These are phyloP conservation scores for Cyclura pinguis DNA, from an alignment of 2,797 vertebrate genomes.

Conservation along the genomic window DNA sequence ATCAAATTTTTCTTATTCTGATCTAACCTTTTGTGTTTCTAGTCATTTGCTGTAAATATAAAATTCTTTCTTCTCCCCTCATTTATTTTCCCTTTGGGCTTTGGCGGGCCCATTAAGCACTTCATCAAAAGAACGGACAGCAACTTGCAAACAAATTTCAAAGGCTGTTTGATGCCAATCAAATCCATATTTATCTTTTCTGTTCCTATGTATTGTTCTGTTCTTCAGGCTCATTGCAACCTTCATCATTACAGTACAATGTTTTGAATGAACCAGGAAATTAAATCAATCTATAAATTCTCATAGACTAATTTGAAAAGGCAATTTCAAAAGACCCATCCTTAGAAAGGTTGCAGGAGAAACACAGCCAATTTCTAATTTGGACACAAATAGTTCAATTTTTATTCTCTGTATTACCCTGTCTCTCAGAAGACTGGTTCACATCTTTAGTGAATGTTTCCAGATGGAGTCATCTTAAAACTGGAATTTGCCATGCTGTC, in stretches of 20 bases:
- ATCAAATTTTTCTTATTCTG: slow-evolving; percentile 54
- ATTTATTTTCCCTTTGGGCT: slow-evolving; percentile 50
- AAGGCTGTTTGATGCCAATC: slow-evolving; percentile 45
- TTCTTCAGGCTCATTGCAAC: slow-evolving; percentile 37
- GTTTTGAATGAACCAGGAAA: slow-evolving; percentile 36
- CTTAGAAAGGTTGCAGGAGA: not conserved
- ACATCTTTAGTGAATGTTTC: not conserved
- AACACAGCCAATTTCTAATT: not conserved
- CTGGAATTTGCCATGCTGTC: too few species aligned
- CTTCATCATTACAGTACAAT: slow-evolving; percentile 6
- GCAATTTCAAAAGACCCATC: slow-evolving; percentile 9
- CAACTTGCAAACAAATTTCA: slow-evolving; percentile 31
- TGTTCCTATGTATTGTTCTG: slow-evolving; percentile 21
- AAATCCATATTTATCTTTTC: slow-evolving; percentile 31
- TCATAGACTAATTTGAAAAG: slow-evolving; percentile 35
- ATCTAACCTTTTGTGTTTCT: slow-evolving; percentile 41
- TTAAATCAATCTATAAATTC: slow-evolving; percentile 38
- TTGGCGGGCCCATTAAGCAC: slow-evolving; percentile 35
- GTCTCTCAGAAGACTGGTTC: not conserved
- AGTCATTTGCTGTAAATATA: slow-evolving; percentile 35
- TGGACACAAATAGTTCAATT: not conserved
- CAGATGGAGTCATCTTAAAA: not conserved
- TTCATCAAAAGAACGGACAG: slow-evolving; percentile 34
- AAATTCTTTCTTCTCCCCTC: slow-evolving; percentile 14
- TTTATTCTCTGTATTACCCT: not conserved